phyloP scores from a whole-genome alignment of 1,140 invertebrate species.

The Globodera rostochiensis region DNA sequence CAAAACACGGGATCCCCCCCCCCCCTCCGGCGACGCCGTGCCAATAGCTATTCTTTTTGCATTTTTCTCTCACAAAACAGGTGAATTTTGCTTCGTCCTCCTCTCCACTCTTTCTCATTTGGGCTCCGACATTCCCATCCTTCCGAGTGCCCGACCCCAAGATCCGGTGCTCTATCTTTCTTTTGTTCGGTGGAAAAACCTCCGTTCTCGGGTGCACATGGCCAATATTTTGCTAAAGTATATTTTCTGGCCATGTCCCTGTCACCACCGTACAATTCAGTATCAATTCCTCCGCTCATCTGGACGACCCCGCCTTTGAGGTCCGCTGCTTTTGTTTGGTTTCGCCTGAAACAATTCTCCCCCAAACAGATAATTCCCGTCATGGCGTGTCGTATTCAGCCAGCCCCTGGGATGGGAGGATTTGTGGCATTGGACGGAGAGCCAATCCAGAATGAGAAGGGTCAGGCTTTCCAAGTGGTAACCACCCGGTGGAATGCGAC shows the following conservation, averaged over 20 bases:
- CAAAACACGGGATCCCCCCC: too few relatives aligned
- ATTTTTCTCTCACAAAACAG: not conserved
- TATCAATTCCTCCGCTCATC: slow-evolving; percentile 19
- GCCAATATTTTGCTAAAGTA: slow-evolving; percentile 49
- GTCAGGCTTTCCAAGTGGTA: not conserved
- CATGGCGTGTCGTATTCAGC: slow-evolving; percentile 57
- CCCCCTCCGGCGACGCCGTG: too few relatives aligned
- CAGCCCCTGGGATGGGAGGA: slow-evolving; percentile 46
- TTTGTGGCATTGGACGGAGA: slow-evolving; percentile 57
- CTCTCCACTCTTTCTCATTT: slow-evolving; percentile 53
- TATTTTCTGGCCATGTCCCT: not conserved
- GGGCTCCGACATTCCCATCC: slow-evolving; percentile 52
- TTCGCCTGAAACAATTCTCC: not conserved
- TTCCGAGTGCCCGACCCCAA: slow-evolving; percentile 50
- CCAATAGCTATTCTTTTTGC: too few relatives aligned
- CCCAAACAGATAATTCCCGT: slow-evolving; percentile 56
- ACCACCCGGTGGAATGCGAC: not conserved
- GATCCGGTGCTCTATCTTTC: slow-evolving; percentile 52
- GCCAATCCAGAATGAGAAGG: not conserved
- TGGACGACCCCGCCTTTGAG: slow-evolving; percentile 22
- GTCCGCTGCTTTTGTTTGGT: not conserved
- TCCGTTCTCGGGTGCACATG: slow-evolving; percentile 52
- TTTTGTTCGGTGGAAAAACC: slow-evolving; percentile 51
- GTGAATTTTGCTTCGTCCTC: slow-evolving; percentile 44
- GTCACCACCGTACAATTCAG: not conserved